A percentile compares a stretch with the other conserved stretches of the same genome.
These are phyloP conservation scores for Saguinus midas DNA, from an alignment of 2,113 vertebrate genomes.

Conservation along the genomic window DNA sequence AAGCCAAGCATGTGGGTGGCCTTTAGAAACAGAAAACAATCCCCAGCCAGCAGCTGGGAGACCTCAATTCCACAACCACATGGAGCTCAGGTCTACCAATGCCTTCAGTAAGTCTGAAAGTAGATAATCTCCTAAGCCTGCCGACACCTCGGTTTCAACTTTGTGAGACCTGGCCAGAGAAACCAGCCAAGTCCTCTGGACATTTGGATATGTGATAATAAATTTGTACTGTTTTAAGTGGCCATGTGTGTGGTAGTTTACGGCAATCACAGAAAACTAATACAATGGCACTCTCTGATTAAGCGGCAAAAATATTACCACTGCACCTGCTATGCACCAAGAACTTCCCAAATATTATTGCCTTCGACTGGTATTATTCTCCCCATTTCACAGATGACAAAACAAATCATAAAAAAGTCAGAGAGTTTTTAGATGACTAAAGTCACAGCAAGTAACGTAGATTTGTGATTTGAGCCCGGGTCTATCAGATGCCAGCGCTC, in stretches of 20 bases:
- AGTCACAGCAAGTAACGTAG: background rate
- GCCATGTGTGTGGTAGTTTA: background rate
- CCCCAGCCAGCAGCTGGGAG: background rate
- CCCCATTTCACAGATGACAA: background rate
- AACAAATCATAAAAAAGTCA: background rate
- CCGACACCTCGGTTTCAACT: background rate
- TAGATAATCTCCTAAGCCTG: background rate
- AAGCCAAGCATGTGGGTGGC: background rate
- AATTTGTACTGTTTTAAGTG: background rate
- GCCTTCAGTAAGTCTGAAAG: background rate
- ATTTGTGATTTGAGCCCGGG: background rate
- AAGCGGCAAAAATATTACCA: background rate
- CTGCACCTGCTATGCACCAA: background rate
- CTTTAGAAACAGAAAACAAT: background rate
- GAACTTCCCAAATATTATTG: background rate
- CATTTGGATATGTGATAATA: background rate
- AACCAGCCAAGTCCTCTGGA: background rate
- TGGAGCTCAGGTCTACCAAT: background rate
- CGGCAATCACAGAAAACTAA: background rate
- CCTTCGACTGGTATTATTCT: background rate
- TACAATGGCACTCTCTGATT: background rate
- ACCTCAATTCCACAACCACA: background rate
- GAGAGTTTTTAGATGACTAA: background rate
- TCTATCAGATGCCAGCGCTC: rapidly evolving
- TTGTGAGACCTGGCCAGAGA: background rate